Percentiles rank a stretch among this genome's conserved stretches.
Evolutionary conservation across 2,113 vertebrate genomes (phyloP).

Genomic region (Peromyscus polionotus): DNA sequence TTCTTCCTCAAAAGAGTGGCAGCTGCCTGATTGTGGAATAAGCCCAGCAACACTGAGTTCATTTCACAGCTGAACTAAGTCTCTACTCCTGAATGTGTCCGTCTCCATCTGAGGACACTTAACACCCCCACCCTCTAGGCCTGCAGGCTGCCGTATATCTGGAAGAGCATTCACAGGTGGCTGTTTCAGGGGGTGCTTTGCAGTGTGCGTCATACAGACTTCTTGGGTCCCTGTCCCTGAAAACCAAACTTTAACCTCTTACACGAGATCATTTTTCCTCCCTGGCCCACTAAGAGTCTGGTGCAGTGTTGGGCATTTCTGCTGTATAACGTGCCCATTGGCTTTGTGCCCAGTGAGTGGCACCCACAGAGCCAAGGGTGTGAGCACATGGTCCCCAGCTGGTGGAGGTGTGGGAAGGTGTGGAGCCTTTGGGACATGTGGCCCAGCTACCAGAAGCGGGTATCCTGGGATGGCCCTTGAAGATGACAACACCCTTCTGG

Average conservation of each 20-base stretch:
- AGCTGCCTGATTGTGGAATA: not conserved
- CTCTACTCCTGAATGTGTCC: not conserved
- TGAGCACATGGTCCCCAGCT: not conserved
- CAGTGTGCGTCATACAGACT: not conserved
- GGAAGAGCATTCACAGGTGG: not conserved
- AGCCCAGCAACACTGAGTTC: not conserved
- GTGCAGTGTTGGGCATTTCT: not conserved
- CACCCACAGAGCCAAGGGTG: not conserved
- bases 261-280: not conserved
- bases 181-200: not conserved
- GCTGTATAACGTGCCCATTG: fast-evolving
- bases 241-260: not conserved
- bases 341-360: not conserved
- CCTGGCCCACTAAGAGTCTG: not conserved
- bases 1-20: not conserved
- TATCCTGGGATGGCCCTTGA: not conserved
- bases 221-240: not conserved
- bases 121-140: not conserved
- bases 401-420: too few relatives aligned
- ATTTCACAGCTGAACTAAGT: not conserved
- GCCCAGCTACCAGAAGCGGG: not conserved
- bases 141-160: not conserved
- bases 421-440: not conserved
- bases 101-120: not conserved
- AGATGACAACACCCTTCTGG: not conserved